Percentiles rank a stretch among this genome's conserved stretches.
Evolutionary conservation across 2,888 invertebrate genomes (phyloP).

Genomic region (Hypomecis punctinalis): DNA sequence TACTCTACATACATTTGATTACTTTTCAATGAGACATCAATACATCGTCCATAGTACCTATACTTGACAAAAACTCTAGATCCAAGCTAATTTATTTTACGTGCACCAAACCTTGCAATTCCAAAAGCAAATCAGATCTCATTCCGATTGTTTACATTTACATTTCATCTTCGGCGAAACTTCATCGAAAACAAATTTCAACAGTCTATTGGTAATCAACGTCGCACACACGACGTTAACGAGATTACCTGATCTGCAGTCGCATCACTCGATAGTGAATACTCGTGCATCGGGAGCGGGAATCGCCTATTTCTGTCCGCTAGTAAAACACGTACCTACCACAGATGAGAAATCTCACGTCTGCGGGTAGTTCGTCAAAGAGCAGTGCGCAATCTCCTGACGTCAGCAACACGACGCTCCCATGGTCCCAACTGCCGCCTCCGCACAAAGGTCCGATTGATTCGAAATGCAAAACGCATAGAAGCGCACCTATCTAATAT

Average conservation of each 20-base stretch:
- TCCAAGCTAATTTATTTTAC: background rate
- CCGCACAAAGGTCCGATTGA: slow-evolving; percentile 77
- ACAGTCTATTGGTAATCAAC: slow-evolving; percentile 9
- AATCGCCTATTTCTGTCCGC: slow-evolving; percentile 1
- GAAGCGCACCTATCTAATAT: slow-evolving; percentile 82
- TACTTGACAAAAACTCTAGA: too few species aligned
- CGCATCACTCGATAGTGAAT: background rate
- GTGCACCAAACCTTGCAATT: background rate
- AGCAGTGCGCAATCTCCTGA: slow-evolving; percentile 70
- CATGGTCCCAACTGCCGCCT: slow-evolving; percentile 50
- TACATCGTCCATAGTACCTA: too few species aligned
- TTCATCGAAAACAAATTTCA: slow-evolving; percentile 3
- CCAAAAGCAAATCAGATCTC: background rate
- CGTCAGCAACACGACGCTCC: slow-evolving; percentile 72
- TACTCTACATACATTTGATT: too few species aligned
- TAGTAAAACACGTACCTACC: slow-evolving; percentile 28
- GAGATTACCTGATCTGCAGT: slow-evolving; percentile 7
- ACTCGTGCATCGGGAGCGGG: background rate
- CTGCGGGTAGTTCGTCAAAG: slow-evolving; percentile 71
- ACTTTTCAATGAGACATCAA: background rate
- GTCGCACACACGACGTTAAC: slow-evolving; percentile 6
- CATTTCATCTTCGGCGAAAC: slow-evolving; percentile 13
- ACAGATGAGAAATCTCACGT: slow-evolving; percentile 61
- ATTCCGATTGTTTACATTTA: background rate
- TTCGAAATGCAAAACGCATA: slow-evolving; percentile 83